Percentiles rank a stretch among this genome's conserved stretches.
These are phyloP conservation scores for Hippasteria phrygiana DNA, from an alignment of 53 echinoderm and acorn worm genomes.

Conservation along the genomic window DNA sequence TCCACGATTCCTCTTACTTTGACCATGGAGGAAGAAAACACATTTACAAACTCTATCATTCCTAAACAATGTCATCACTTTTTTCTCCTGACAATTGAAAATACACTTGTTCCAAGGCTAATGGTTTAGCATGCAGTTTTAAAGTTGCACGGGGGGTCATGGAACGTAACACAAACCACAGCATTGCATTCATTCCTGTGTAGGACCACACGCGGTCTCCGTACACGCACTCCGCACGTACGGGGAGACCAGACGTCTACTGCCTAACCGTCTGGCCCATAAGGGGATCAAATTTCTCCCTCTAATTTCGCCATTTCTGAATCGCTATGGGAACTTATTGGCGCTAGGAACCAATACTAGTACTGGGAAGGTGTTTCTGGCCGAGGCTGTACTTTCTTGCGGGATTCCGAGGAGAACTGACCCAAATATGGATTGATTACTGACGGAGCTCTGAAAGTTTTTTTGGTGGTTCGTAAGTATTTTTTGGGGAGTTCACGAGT, in stretches of 20 bases:
- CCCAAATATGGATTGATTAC: conserved; percentile 33
- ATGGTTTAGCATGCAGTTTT: neutral
- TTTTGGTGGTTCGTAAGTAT: neutral
- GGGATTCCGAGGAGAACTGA: neutral
- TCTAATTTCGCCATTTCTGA: conserved; percentile 27
- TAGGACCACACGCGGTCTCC: conserved; percentile 57
- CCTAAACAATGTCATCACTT: neutral
- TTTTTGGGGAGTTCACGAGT: neutral
- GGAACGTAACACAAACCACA: neutral
- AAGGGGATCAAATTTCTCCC: conserved; percentile 29
- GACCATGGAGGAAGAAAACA: too few species aligned
- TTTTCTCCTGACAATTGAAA: neutral
- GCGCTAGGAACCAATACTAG: neutral
- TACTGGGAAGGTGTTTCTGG: conserved; percentile 5
- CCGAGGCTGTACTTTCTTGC: neutral
- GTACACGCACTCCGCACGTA: neutral
- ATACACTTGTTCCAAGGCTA: neutral
- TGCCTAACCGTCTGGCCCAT: conserved; percentile 18
- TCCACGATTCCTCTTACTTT: too few species aligned
- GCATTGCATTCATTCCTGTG: conserved; percentile 58
- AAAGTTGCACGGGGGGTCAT: conserved; percentile 16
- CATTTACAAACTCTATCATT: too few species aligned
- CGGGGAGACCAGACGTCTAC: neutral
- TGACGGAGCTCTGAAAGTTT: neutral
- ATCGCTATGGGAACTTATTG: neutral